Conservation (phyloP, 1,140 invertebrate genomes). For the Caerostris darwini region DNA sequence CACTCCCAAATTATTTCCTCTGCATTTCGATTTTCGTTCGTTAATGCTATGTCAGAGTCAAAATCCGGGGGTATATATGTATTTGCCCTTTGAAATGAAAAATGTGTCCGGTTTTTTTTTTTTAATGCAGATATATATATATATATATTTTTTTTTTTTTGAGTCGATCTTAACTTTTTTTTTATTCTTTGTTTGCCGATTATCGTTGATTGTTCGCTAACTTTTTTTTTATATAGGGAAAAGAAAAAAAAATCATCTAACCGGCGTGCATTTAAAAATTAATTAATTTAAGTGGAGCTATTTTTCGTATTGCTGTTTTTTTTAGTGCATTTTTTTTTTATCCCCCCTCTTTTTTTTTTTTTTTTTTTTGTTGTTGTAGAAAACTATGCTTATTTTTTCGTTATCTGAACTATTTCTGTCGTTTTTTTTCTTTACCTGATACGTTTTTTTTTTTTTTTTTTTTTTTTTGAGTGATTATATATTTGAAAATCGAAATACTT, state of each 20-base stretch:
- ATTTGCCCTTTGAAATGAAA: too few relatives aligned
- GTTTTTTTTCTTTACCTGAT: not conserved
- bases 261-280: constrained; percentile 24
- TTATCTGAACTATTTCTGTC: not conserved
- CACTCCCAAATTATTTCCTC: not conserved
- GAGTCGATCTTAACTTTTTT: too few relatives aligned
- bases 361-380: not conserved
- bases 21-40: not conserved
- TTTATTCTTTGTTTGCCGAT: not conserved
- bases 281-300: constrained; percentile 50
- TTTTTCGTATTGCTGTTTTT: not conserved
- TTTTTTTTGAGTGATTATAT: too few relatives aligned
- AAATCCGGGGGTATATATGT: too few relatives aligned
- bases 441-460: not conserved
- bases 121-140: too few relatives aligned
- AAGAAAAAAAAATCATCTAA: not conserved
- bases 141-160: too few relatives aligned
- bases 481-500: too few relatives aligned
- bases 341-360: not conserved
- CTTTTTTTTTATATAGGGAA: not conserved
- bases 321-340: constrained; percentile 29
- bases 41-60: too few relatives aligned
- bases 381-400: not conserved
- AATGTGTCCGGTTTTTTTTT: too few relatives aligned
- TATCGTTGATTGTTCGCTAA: constrained; percentile 45